Evolutionary conservation across 2,888 invertebrate genomes (phyloP).

Genomic region (Sesamia inferens): DNA sequence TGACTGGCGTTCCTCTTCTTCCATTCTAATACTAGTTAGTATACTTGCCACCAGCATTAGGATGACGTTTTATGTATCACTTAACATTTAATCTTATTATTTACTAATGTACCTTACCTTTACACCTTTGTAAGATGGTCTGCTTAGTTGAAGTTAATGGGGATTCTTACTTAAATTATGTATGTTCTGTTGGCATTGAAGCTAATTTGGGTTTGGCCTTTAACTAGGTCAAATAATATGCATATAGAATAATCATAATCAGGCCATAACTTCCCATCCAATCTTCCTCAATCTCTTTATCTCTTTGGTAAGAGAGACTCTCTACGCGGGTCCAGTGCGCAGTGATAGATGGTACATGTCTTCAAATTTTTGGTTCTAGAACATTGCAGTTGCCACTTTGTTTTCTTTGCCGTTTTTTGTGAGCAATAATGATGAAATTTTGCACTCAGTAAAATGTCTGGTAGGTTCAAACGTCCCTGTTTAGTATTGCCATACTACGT

Average conservation of each 20-base stretch:
- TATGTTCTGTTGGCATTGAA: conserved; percentile 12
- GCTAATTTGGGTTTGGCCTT: conserved; percentile 27
- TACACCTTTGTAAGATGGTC: neutral
- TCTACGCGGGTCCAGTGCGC: no score
- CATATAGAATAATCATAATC: neutral
- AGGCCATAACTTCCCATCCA: neutral
- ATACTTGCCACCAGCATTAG: conserved; percentile 72
- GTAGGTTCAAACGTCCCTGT: no score
- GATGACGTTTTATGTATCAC: conserved; percentile 71
- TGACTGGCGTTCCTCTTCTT: conserved; percentile 80
- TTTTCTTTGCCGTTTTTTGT: no score
- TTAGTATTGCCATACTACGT: no score
- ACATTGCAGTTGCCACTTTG: no score
- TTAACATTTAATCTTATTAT: conserved; percentile 61
- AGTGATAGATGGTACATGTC: no score
- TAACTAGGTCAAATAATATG: conserved; percentile 13
- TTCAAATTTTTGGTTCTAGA: no score
- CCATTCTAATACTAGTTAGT: conserved; percentile 79
- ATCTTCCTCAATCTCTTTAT: no score
- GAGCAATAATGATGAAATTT: no score
- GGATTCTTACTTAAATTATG: conserved; percentile 16
- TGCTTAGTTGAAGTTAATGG: conserved; percentile 10
- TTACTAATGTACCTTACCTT: conserved; percentile 35
- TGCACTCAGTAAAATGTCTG: no score
- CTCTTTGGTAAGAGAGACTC: no score